Evolutionary conservation across 2,113 vertebrate species (phyloP).

Genomic region (Albula glossodonta): DNA sequence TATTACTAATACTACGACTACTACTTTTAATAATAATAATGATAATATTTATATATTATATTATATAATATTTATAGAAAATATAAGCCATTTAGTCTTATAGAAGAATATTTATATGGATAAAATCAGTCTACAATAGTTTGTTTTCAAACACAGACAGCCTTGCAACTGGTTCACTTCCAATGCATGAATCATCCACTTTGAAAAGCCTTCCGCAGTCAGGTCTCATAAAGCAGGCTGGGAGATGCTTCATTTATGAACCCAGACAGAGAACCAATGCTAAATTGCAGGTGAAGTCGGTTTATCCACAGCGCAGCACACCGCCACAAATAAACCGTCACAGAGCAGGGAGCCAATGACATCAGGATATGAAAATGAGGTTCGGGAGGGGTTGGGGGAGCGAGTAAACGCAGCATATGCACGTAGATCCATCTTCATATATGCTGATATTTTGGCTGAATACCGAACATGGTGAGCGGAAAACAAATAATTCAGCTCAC

Average conservation of each 20-base stretch:
- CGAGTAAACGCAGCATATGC: neutral
- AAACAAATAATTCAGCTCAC: slow-evolving; percentile 9
- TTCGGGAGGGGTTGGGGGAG: no score
- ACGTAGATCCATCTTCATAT: neutral
- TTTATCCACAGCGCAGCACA: neutral
- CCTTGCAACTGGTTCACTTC: neutral
- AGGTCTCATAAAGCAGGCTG: neutral
- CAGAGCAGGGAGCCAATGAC: neutral
- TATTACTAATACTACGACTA: no score
- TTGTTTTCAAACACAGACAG: neutral
- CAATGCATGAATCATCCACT: neutral
- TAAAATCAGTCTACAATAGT: neutral
- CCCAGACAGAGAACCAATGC: neutral
- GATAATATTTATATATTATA: no score
- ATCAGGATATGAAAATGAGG: neutral
- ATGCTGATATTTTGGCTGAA: neutral
- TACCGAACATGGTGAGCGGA: neutral
- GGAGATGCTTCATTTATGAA: slow-evolving; percentile 5
- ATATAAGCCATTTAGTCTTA: no score
- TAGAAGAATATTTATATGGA: neutral
- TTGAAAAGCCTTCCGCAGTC: neutral
- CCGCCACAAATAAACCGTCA: slow-evolving; percentile 1
- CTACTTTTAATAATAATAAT: no score
- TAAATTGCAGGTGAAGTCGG: neutral
- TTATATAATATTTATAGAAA: no score